Evolutionary conservation across 2,888 invertebrate genomes (phyloP), one percentile per base, ranked within the genome.

Genomic region (Ypsolopha scabrella): DNA sequence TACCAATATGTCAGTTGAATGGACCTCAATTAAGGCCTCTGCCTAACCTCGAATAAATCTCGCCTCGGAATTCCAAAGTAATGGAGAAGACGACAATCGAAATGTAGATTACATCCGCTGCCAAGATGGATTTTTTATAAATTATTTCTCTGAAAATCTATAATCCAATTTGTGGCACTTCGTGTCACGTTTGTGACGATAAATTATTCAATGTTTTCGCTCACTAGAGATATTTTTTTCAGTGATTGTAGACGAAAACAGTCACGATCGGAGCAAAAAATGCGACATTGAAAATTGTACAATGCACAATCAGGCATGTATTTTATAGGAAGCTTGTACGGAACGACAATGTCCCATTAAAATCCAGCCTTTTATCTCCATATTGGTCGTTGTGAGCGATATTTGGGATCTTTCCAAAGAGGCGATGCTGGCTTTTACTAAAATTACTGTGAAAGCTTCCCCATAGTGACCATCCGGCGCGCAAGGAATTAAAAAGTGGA

Each of bases 1-100:
- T 69, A 69, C 69, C 74, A 76, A 79, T 77, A 75, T 71, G 68
- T 68, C 70, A 67, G 63, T 61, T 80, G 73, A 80, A 80, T 75
- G 64, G 72, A 64, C 66, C 70, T 68, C 78, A 80, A 80, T 80
- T 79, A 79, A 74, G 69, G 64, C 59, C 60, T 63, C 63, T 62
- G 64, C 45, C 64, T 60, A 65, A 65, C 64, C 65, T 68, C 70
- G 60, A 73, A 72, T 68, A 72, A 71, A 72, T 73, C 62, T 66
- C 57, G 55, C 50, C 60, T 62, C 61, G 68, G 71, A 72, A 71
- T 65, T 64, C 60, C 62, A 65, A 59, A 70, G 67, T 66, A 70
- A 68, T 64, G 63, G 59, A 55, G 54, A 53, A 61, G 62, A 65
- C 65, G 63, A 73, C 71, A 75, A 75, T 72, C 63, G 64, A 62